A percentile compares a stretch with the other conserved stretches of the same genome.
These are phyloP conservation scores for Coregonus suidteri DNA, from an alignment of 2,797 vertebrate genomes.

Conservation along the genomic window DNA sequence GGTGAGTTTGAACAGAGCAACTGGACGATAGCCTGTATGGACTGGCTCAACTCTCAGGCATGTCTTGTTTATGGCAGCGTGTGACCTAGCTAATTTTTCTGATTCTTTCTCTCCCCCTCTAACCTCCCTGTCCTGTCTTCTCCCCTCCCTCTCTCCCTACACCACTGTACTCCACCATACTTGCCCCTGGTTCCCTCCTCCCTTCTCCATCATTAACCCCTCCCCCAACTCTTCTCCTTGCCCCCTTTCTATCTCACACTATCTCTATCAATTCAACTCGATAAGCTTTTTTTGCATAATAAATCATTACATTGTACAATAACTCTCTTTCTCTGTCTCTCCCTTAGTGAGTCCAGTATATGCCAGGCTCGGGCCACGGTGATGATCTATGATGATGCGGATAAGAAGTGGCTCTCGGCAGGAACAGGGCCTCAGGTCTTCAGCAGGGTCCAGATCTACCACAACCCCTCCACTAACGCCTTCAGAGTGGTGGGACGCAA, in stretches of 20 bases:
- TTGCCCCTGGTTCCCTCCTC: no score
- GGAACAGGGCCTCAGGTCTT: slow-evolving; percentile 81
- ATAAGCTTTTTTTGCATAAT: background rate
- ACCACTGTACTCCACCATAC: background rate
- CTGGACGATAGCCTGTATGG: no score
- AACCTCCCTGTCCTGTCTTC: slow-evolving; percentile 12
- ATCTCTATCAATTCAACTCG: background rate
- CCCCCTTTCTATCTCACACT: slow-evolving; percentile 10
- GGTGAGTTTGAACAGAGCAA: background rate
- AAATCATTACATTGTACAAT: slow-evolving; percentile 7
- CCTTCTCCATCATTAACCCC: background rate
- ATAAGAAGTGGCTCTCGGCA: slow-evolving; percentile 88
- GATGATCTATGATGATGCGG: slow-evolving; percentile 90
- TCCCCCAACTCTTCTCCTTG: background rate
- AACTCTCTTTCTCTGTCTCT: slow-evolving; percentile 15
- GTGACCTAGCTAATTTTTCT: slow-evolving; percentile 9
- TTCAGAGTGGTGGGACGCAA: slow-evolving; percentile 92
- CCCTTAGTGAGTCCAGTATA: slow-evolving; percentile 83
- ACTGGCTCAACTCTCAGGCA: background rate
- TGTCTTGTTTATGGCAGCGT: slow-evolving; percentile 32
- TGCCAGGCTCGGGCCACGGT: slow-evolving; percentile 90
- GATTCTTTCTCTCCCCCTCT: slow-evolving; percentile 2
- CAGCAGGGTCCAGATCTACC: slow-evolving; percentile 92
- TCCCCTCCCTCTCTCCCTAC: background rate
- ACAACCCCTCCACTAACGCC: slow-evolving; percentile 82